Base-by-base conservation (phyloP, 2,888 invertebrate species). In the Lucinisca nassula region DNA sequence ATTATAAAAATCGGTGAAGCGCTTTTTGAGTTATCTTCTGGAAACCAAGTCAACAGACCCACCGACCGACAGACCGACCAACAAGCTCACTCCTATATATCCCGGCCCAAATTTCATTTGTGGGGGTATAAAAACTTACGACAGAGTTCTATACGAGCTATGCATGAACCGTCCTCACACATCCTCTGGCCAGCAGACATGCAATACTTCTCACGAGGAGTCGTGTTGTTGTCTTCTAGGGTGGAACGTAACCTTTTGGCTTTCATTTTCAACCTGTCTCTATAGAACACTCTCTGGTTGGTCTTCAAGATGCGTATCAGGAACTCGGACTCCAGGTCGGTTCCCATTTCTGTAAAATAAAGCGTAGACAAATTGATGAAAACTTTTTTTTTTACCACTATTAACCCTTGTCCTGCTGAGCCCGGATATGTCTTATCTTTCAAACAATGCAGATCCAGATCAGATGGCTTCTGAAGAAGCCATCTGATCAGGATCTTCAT, bases 101-200 rank as follows among this genome's bases (percentile, higher is more conserved):
- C n/a, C n/a, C n/a, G n/a, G n/a, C n/a, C n/a, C n/a, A n/a, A n/a
- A n/a, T n/a, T n/a, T n/a, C n/a, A n/a, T n/a, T n/a, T n/a, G n/a
- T n/a, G n/a, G n/a, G n/a, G n/a, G 14, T 40, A 40, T 51, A 51
- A 32, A 35, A 61, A 88, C 94, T 92, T 91, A 94, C 94, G 92
- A 88, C 94, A 94, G 8, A 94, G 85, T 58, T 92, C 93, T 0
- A 93, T 86, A 24, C 90, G 79, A 8, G 91, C 85, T 37, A 94
- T 92, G 89, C 94, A 94, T 17, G 91, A 79, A 17, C 93, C 93
- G 85, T 94, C 92, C 30, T 90, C 90, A 85, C 94, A 94, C 58
- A 72, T 82, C 58, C 91, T 82, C 67, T 93, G 85, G 8, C 86
- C 86, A 35, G 73, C 67, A 35, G 67, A 67, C 67, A 67, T 17